Evolutionary conservation across 1,140 invertebrate genomes (phyloP).

Genomic region (Brachionus plicatilis): DNA sequence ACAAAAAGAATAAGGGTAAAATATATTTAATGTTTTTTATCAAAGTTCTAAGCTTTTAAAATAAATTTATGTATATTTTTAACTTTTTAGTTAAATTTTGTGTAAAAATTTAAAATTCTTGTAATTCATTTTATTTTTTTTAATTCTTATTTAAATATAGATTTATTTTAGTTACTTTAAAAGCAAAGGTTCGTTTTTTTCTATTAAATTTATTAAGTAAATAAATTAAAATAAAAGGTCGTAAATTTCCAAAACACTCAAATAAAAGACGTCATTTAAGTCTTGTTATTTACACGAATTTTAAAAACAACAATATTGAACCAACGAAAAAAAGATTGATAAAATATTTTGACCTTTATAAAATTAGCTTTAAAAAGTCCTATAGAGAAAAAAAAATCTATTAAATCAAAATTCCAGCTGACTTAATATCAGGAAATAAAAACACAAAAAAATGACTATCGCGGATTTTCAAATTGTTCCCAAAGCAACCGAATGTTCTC

Average conservation of each 20-base stretch:
- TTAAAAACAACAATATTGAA: background rate
- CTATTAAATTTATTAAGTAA: background rate
- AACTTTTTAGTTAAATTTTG: too few relatives aligned
- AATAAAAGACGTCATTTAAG: background rate
- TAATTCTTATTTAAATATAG: too few relatives aligned
- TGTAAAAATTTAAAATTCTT: too few relatives aligned
- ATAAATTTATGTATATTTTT: too few relatives aligned
- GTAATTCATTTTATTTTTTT: too few relatives aligned
- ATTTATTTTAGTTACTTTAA: too few relatives aligned
- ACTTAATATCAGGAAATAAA: constrained; percentile 1
- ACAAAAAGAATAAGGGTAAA: too few relatives aligned
- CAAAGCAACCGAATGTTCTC: constrained; percentile 66
- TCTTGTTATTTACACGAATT: background rate
- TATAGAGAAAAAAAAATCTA: background rate
- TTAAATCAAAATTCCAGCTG: background rate
- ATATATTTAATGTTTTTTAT: too few relatives aligned
- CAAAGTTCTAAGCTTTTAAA: too few relatives aligned
- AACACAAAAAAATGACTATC: background rate
- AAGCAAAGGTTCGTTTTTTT: background rate
- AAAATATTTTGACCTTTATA: background rate
- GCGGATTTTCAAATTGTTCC: constrained; percentile 41
- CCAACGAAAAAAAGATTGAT: background rate
- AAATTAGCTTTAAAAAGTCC: background rate
- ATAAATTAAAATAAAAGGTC: background rate
- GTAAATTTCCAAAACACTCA: background rate